Conservation (phyloP, 2,797 vertebrate genomes). For the Cynopterus sphinx region DNA sequence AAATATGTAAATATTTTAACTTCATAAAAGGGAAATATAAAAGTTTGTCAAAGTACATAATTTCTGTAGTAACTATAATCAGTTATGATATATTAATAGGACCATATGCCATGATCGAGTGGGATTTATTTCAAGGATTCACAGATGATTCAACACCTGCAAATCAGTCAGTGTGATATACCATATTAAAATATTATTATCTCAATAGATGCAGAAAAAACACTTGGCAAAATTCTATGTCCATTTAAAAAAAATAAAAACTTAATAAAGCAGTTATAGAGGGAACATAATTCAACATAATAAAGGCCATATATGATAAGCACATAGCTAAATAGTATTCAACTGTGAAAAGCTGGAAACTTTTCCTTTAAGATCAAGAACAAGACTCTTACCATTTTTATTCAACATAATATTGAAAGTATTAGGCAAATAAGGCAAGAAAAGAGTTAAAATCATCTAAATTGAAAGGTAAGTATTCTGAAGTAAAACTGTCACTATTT, state of each 20-base stretch:
- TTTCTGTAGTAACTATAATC: not conserved
- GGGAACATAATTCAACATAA: not conserved
- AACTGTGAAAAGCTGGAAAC: not conserved
- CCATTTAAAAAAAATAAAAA: not conserved
- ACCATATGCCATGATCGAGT: not conserved
- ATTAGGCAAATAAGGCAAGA: not conserved
- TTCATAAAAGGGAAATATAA: not conserved
- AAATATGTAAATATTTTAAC: not conserved
- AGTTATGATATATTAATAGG: not conserved
- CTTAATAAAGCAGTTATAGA: not conserved
- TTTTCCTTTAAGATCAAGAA: not conserved
- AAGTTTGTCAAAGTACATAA: not conserved
- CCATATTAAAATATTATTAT: not conserved
- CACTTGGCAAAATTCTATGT: not conserved
- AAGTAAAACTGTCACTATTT: not conserved
- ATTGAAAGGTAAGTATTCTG: not conserved
- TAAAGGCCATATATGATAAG: not conserved
- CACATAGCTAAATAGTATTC: not conserved
- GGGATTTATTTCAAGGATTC: not conserved
- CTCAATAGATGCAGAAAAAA: not conserved
- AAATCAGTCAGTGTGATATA: not conserved
- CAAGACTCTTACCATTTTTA: not conserved
- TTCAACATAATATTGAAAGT: not conserved
- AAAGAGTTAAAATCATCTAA: not conserved
- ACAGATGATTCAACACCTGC: not conserved